phyloP scores from a whole-genome alignment of 2,888 invertebrate species.

The Mesochorus sp. region DNA sequence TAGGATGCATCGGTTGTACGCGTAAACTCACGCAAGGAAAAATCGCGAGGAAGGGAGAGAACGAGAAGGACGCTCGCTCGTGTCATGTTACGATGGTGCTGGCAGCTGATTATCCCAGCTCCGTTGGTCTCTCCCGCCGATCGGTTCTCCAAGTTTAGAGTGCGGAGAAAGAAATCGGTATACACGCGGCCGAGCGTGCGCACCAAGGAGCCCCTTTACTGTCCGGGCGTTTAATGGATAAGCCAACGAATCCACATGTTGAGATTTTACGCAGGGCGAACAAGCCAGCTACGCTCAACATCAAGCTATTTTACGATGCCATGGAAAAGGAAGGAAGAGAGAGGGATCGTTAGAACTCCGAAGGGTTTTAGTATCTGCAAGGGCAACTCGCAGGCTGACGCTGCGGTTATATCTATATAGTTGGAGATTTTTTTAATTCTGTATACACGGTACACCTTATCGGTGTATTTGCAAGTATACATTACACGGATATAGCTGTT shows the following conservation, averaged over 20 bases:
- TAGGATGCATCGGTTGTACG: background rate
- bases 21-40: background rate
- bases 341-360: background rate
- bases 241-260: background rate
- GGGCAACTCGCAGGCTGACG: background rate
- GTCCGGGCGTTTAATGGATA: slow-evolving; percentile 1
- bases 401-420: background rate
- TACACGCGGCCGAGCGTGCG: background rate
- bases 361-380: background rate
- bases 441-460: slow-evolving; percentile 32
- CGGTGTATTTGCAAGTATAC: background rate
- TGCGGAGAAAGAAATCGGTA: background rate
- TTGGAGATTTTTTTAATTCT: slow-evolving; percentile 15
- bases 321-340: background rate
- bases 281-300: slow-evolving; percentile 12
- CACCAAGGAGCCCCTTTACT: background rate
- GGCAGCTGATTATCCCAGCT: slow-evolving; percentile 72
- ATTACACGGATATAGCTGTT: background rate
- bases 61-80: background rate
- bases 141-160: slow-evolving; percentile 64
- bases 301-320: background rate
- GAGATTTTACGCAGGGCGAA: background rate
- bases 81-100: slow-evolving; percentile 53
- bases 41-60: slow-evolving; percentile 7
- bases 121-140: slow-evolving; percentile 62